phyloP scores from a whole-genome alignment of 2,888 invertebrate species.

The Aelia acuminata region DNA sequence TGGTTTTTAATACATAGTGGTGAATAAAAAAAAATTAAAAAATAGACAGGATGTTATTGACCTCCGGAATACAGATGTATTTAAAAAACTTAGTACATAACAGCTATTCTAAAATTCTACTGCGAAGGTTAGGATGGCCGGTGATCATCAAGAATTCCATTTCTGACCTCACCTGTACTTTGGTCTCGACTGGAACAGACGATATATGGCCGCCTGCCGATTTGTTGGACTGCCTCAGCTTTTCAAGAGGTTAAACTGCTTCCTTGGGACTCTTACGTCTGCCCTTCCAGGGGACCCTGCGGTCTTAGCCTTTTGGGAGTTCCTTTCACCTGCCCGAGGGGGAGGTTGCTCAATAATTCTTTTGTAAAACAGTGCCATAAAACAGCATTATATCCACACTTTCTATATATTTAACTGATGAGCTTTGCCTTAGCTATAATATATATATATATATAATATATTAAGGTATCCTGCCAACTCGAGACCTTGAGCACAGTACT shows the following conservation, averaged over 20 bases:
- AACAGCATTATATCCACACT: too few relatives aligned
- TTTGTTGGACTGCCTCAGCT: conserved; percentile 17
- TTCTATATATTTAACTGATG: too few relatives aligned
- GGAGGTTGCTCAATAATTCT: neutral
- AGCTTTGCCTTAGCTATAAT: too few relatives aligned
- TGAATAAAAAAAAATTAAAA: too few relatives aligned
- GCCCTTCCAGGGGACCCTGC: neutral
- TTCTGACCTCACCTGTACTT: neutral
- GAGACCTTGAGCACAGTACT: too few relatives aligned
- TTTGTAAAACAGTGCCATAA: neutral
- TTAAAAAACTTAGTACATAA: too few relatives aligned
- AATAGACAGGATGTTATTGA: too few relatives aligned
- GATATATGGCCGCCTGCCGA: conserved; percentile 18
- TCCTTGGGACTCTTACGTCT: conserved; percentile 25
- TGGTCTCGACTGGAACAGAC: neutral
- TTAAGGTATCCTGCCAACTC: too few relatives aligned
- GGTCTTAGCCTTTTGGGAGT: conserved; percentile 9
- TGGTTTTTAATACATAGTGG: too few relatives aligned
- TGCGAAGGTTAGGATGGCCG: neutral
- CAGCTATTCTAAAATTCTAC: neutral
- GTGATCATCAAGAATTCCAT: neutral
- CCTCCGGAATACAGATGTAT: too few relatives aligned
- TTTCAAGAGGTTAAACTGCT: conserved; percentile 10
- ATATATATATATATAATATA: too few relatives aligned
- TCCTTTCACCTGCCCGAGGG: neutral